Conservation (phyloP, 2,888 invertebrate genomes). For the Barypeithes pellucidus region DNA sequence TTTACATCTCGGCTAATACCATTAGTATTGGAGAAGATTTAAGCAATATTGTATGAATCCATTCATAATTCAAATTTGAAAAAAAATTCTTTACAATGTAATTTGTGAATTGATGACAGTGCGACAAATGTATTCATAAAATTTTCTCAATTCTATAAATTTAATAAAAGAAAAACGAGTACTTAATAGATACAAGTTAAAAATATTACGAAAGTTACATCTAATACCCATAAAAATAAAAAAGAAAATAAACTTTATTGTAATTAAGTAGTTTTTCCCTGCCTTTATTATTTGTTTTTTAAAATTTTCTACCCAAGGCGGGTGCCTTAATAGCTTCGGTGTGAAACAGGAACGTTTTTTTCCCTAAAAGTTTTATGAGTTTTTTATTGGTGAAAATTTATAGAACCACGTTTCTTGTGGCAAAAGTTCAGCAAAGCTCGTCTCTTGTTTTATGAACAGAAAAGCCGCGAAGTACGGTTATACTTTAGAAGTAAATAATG, state of each 20-base stretch:
- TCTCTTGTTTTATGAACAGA: constrained; percentile 23
- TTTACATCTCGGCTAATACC: no score
- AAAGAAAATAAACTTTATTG: background rate
- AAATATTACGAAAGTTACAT: background rate
- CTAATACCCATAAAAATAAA: background rate
- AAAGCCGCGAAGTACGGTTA: constrained; percentile 8
- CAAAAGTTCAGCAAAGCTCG: constrained; percentile 17
- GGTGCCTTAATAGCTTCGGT: background rate
- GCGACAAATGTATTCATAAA: no score
- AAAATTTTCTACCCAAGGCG: background rate
- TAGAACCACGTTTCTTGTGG: constrained; percentile 1
- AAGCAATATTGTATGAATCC: no score
- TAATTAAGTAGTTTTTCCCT: background rate
- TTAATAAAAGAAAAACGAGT: no score
- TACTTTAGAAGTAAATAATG: constrained; percentile 16
- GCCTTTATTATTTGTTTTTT: background rate
- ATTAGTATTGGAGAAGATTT: no score
- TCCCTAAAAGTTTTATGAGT: background rate
- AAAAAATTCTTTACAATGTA: no score
- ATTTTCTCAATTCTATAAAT: no score
- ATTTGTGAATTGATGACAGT: no score
- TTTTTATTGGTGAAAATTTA: constrained; percentile 18
- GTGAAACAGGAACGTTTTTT: constrained; percentile 1
- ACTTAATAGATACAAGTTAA: no score
- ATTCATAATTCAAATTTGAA: no score